Percentiles rank a stretch among this genome's conserved stretches.
phyloP scores from a whole-genome alignment of 1,140 invertebrate genomes.

The Drosophila guanche region DNA sequence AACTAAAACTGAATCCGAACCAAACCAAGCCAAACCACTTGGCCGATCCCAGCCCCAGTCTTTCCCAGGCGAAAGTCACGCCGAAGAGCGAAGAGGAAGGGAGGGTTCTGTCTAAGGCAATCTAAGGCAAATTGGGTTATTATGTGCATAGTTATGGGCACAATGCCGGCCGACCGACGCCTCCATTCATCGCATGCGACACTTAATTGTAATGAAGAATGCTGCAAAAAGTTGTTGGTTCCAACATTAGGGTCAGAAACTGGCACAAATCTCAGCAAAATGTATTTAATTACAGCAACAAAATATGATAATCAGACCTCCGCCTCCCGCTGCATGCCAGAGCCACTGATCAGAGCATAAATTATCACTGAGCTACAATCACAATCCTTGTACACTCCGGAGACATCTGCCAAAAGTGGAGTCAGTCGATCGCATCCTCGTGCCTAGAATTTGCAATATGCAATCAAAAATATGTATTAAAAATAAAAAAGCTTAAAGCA shows the following conservation, averaged over 20 bases:
- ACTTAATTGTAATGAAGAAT: constrained; percentile 70
- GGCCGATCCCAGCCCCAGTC: background rate
- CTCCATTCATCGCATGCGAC: constrained; percentile 67
- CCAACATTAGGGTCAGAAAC: constrained; percentile 36
- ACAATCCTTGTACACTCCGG: no score
- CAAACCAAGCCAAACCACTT: background rate
- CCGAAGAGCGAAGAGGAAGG: constrained; percentile 5
- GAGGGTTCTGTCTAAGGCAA: background rate
- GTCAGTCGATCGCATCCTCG: no score
- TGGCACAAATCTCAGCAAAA: constrained; percentile 47
- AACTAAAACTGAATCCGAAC: constrained; percentile 2
- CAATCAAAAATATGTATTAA: no score
- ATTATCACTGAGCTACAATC: no score
- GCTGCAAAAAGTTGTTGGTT: constrained; percentile 28
- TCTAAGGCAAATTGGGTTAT: constrained; percentile 69
- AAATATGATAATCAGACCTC: constrained; percentile 24
- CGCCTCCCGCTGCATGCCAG: constrained; percentile 14
- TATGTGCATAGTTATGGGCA: constrained; percentile 77
- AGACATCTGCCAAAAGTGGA: no score
- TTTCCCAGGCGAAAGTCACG: constrained; percentile 57
- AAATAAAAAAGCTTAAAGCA: no score
- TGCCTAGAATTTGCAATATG: no score
- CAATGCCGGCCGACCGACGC: constrained; percentile 30
- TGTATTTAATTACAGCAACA: constrained; percentile 27
- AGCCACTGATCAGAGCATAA: constrained; percentile 6